Evolutionary conservation across 2,888 invertebrate species (phyloP).

Genomic region (Andrena marginata): DNA sequence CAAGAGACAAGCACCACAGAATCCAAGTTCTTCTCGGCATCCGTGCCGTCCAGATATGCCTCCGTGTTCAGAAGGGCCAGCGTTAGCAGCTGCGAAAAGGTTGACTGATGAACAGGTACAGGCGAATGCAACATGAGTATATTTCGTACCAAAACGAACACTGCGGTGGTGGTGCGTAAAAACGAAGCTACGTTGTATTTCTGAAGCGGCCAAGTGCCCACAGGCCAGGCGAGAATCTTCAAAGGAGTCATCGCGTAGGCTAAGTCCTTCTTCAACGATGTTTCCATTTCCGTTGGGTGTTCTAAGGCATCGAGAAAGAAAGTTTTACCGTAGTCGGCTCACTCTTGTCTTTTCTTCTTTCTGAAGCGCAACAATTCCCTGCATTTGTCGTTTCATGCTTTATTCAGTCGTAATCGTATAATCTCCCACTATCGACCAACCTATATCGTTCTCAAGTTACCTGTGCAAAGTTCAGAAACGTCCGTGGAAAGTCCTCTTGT

Average conservation of each 20-base stretch:
- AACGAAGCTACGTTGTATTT: background rate
- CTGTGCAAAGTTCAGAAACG: background rate
- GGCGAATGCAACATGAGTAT: background rate
- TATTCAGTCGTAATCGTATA: slow-evolving; percentile 22
- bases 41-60: background rate
- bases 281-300: background rate
- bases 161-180: background rate
- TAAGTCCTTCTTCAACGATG: slow-evolving; percentile 2
- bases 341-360: too few relatives aligned
- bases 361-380: background rate
- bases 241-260: slow-evolving; percentile 8
- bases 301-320: too few relatives aligned
- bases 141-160: slow-evolving; percentile 7
- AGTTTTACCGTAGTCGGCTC: background rate
- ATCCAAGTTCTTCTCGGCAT: slow-evolving; percentile 29
- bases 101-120: too few relatives aligned
- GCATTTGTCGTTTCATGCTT: slow-evolving; percentile 3
- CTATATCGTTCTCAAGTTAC: background rate
- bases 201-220: slow-evolving; percentile 32
- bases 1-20: background rate
- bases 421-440: background rate
- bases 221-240: slow-evolving; percentile 7
- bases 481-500: background rate
- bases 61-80: background rate
- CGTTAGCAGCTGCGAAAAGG: background rate